Base-by-base conservation (phyloP, 2,113 vertebrate species). In the Mustela lutreola region DNA sequence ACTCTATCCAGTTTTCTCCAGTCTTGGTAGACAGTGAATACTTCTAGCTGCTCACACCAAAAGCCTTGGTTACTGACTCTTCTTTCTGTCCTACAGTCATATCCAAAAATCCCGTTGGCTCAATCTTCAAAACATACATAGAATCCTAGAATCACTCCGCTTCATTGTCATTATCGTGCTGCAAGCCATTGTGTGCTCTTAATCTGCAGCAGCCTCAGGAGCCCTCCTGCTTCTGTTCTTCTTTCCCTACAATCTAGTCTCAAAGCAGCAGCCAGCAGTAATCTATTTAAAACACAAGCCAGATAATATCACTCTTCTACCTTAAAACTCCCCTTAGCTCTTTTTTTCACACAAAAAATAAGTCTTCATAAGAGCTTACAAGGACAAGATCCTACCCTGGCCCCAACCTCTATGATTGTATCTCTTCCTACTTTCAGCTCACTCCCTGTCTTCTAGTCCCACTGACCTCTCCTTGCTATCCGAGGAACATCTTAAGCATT, bases 191-290 rank as follows among this genome's bases (percentile, higher is more conserved):
- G 16, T 78, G 16, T 12, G n/a, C 33, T 86, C 26, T 80, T 22
- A 21, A 21, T 63, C 33, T 60, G 36, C 2, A 21, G 60, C 31
- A 7, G 4, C 56, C 56, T 42, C 78, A 36, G 18, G 14, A 70
- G 50, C 18, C 88, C 70, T 80, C 71, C 89, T 70, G 65, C n/a
- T 73, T 60, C 63, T 62, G 5, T 24, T 53, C 75, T 65, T 70
- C 63, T 39, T 56, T 80, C 53, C n/a, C 82, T 63, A 71, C 33
- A 71, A 53, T 50, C 73, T 63, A 53, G 18, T 70, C 63, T 73
- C 82, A 87, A 86, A 95, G 81, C 82, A 63, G 62, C 53, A 80
- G 8, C 45, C 60, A 86, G 78, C 85, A 85, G 62, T 71, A 79
- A 71, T 62, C 39, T 60, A 62, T 22, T 71, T n/a, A 33, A 80